Conservation (phyloP, 2,113 vertebrate genomes). For the Pituophis catenifer region DNA sequence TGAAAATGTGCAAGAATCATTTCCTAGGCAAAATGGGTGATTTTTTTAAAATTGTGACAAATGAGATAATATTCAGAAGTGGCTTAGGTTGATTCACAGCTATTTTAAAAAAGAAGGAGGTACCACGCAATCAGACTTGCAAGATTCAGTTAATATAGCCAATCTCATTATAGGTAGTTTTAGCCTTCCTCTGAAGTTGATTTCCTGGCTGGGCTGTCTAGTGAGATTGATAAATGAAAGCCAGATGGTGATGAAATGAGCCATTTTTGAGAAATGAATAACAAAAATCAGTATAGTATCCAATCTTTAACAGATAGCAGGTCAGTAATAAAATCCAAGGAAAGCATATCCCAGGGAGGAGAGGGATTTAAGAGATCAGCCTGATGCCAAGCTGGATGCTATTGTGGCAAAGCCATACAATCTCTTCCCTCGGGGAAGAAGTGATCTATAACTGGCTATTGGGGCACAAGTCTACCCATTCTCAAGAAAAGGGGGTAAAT, state of each 20-base stretch:
- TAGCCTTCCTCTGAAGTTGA: background rate
- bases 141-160: background rate
- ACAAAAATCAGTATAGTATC: background rate
- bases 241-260: background rate
- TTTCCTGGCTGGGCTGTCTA: background rate
- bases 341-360: background rate
- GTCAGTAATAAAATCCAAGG: background rate
- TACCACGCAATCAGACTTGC: background rate
- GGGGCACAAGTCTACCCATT: background rate
- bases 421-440: background rate
- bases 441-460: background rate
- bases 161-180: background rate
- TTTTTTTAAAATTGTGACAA: background rate
- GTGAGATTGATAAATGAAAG: background rate
- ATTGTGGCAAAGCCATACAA: background rate
- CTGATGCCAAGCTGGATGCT: background rate
- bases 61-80: background rate
- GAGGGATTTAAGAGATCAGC: background rate
- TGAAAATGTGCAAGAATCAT: background rate
- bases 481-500: background rate
- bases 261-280: background rate
- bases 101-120: background rate
- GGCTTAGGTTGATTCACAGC: background rate
- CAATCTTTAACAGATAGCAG: background rate
- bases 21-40: background rate